These are phyloP conservation scores for Artemia sp. DNA, from an alignment of 2,888 invertebrate genomes.

Conservation along the genomic window DNA sequence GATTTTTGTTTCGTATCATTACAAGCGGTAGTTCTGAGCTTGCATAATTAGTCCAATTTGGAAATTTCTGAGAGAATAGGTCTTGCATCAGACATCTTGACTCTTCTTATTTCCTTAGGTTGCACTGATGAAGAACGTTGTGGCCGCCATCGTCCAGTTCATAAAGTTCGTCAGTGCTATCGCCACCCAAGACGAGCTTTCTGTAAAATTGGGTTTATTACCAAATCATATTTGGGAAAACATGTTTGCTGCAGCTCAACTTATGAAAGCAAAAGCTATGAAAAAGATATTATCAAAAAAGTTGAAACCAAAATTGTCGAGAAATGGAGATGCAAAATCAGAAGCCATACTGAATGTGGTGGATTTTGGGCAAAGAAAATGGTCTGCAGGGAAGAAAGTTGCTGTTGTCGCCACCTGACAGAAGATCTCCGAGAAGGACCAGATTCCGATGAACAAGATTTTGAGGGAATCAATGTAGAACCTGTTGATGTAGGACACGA, in stretches of 20 bases:
- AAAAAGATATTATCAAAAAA: background rate
- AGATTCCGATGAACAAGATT: no score
- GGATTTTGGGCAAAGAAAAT: background rate
- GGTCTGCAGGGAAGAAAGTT: background rate
- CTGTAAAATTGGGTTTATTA: background rate
- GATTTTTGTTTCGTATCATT: no score
- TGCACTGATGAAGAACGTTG: conserved; percentile 13
- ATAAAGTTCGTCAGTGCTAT: conserved; percentile 1
- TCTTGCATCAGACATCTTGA: background rate
- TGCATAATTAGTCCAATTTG: no score
- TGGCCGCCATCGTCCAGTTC: background rate
- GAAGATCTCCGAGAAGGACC: background rate
- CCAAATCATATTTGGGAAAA: background rate
- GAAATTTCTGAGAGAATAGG: no score
- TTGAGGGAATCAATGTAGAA: no score
- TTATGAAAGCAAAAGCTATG: conserved; percentile 8
- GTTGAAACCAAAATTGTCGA: background rate
- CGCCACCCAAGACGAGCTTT: background rate
- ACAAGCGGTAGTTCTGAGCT: no score
- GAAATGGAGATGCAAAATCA: background rate
- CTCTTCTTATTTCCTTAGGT: background rate
- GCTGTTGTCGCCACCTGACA: conserved; percentile 4
- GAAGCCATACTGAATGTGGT: background rate
- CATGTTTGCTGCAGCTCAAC: conserved; percentile 1
- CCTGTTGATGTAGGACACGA: no score